phyloP scores from a whole-genome alignment of 2,797 vertebrate genomes.

The Setipinna tenuifilis region DNA sequence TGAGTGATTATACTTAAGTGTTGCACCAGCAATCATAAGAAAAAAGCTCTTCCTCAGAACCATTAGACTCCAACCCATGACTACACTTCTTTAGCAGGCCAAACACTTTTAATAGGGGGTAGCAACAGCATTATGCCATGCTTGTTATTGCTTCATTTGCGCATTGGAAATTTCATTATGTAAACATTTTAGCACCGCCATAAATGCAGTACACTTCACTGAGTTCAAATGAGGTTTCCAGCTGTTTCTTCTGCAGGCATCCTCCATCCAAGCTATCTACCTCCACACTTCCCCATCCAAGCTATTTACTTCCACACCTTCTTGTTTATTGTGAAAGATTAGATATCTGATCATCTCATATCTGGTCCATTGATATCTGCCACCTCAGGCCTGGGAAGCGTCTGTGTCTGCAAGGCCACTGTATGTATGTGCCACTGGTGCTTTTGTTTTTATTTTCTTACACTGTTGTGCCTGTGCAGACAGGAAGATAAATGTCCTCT shows the following conservation, averaged over 20 bases:
- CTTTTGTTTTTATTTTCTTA: background rate
- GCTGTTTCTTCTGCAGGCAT: background rate
- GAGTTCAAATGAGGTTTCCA: slow-evolving; percentile 20
- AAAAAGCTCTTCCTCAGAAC: background rate
- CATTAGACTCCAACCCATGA: background rate
- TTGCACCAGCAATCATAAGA: background rate
- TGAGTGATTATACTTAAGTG: background rate
- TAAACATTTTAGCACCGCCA: slow-evolving; percentile 4
- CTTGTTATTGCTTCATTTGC: slow-evolving; percentile 12
- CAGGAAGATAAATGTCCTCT: background rate
- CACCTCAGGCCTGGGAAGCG: background rate
- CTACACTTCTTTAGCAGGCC: background rate
- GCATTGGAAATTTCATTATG: slow-evolving; percentile 15
- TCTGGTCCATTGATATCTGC: background rate
- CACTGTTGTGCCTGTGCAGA: background rate
- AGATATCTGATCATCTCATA: too few relatives aligned
- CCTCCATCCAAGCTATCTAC: background rate
- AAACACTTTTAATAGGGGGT: background rate
- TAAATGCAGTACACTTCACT: slow-evolving; percentile 9
- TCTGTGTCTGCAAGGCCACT: background rate
- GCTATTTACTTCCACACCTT: background rate
- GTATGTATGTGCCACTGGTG: background rate
- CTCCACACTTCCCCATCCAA: background rate
- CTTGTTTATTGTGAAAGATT: background rate
- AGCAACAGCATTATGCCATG: background rate